Evolutionary conservation across 2,113 vertebrate species (phyloP).

Genomic region (Colistium nudipinnis): DNA sequence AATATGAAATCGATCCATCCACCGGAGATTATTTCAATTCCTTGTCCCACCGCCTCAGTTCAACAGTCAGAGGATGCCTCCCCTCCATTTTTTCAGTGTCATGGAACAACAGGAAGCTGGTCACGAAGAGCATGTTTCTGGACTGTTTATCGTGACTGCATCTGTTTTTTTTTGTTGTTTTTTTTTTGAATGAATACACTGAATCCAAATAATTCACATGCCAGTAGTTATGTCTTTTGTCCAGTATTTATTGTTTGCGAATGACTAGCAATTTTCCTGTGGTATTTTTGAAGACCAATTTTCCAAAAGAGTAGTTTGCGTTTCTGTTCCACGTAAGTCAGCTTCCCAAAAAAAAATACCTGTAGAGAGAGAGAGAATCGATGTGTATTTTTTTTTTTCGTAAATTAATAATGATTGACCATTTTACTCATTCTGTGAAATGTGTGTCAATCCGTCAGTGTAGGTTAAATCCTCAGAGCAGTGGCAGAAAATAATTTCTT

Average conservation of each 20-base stretch:
- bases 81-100: neutral
- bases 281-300: neutral
- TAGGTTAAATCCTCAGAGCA: neutral
- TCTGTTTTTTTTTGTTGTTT: neutral
- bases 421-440: neutral
- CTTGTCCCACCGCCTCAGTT: conserved; percentile 11
- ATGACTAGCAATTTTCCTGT: neutral
- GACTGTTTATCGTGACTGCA: neutral
- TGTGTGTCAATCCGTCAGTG: neutral
- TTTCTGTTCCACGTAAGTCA: no score
- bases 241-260: neutral
- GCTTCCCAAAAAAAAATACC: no score
- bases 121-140: neutral
- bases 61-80: neutral
- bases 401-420: neutral
- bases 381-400: no score
- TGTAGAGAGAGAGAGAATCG: no score
- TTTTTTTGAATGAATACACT: conserved; percentile 9
- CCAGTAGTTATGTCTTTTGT: neutral
- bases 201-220: neutral
- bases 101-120: neutral
- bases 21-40: conserved; percentile 33
- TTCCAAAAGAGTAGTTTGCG: no score
- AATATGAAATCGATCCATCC: conserved; percentile 70
- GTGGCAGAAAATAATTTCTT: conserved; percentile 5